A percentile compares a stretch with the other conserved stretches of the same genome.
phyloP scores from a whole-genome alignment of 1,140 invertebrate genomes.

The Halotydeus destructor region DNA sequence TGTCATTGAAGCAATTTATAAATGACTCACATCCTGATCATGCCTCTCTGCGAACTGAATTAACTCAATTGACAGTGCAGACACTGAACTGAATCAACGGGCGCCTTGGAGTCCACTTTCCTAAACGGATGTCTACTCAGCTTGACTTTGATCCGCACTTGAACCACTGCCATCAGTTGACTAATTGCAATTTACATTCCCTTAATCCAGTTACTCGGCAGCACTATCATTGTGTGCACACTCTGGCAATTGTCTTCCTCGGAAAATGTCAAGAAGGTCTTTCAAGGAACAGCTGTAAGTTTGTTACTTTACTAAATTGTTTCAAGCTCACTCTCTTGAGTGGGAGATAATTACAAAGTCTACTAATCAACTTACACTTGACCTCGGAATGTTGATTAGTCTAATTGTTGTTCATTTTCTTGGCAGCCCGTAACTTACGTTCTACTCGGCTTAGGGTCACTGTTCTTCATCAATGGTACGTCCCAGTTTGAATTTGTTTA shows the following conservation, averaged over 20 bases:
- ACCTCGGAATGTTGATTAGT: constrained; percentile 9
- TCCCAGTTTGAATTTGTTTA: background rate
- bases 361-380: background rate
- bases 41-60: too few relatives aligned
- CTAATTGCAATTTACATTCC: constrained; percentile 4
- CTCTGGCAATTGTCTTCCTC: constrained; percentile 28
- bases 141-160: too few relatives aligned
- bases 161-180: too few relatives aligned
- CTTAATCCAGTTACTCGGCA: constrained; percentile 23
- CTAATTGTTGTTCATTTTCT: constrained; percentile 20
- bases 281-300: constrained; percentile 26
- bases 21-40: too few relatives aligned
- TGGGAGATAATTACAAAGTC: background rate
- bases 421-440: constrained; percentile 22
- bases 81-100: too few relatives aligned
- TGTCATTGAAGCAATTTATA: too few relatives aligned
- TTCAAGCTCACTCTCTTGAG: background rate
- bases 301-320: constrained; percentile 1
- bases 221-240: constrained; percentile 25
- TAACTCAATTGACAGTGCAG: too few relatives aligned
- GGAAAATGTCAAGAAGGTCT: constrained; percentile 24
- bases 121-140: too few relatives aligned
- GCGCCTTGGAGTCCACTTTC: too few relatives aligned
- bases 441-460: constrained; percentile 23
- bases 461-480: constrained; percentile 25